phyloP scores from a whole-genome alignment of 2,888 invertebrate species.

The Ormia ochracea region DNA sequence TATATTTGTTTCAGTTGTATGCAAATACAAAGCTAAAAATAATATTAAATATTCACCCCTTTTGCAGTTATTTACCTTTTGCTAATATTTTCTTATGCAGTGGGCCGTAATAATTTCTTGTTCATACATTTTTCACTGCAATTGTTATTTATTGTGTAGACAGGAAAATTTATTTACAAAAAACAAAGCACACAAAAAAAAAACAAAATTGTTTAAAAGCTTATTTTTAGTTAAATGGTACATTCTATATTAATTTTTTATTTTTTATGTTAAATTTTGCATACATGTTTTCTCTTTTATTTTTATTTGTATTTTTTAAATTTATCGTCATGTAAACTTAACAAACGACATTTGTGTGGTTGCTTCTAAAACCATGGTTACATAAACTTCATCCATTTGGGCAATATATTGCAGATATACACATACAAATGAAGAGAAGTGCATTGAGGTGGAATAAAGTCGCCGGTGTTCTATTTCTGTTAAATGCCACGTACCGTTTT shows the following conservation, averaged over 20 bases:
- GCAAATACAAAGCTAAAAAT: neutral
- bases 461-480: neutral
- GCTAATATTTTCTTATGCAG: constrained; percentile 52
- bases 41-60: neutral
- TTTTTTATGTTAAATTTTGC: neutral
- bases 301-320: constrained; percentile 24
- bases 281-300: neutral
- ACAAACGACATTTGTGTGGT: constrained; percentile 26
- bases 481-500: too few species aligned
- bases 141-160: constrained; percentile 19
- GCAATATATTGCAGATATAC: neutral
- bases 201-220: neutral
- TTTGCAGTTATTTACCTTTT: constrained; percentile 23
- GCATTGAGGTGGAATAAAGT: neutral
- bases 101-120: constrained; percentile 35
- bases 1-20: neutral
- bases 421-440: neutral
- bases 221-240: constrained; percentile 20
- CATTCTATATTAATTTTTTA: neutral
- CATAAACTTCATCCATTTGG: neutral
- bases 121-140: neutral
- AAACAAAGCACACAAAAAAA: too few species aligned
- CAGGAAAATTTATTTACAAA: neutral
- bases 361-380: neutral
- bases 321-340: constrained; percentile 43